These are phyloP conservation scores for Pogonophryne albipinna DNA, from an alignment of 2,797 vertebrate genomes.

Conservation along the genomic window DNA sequence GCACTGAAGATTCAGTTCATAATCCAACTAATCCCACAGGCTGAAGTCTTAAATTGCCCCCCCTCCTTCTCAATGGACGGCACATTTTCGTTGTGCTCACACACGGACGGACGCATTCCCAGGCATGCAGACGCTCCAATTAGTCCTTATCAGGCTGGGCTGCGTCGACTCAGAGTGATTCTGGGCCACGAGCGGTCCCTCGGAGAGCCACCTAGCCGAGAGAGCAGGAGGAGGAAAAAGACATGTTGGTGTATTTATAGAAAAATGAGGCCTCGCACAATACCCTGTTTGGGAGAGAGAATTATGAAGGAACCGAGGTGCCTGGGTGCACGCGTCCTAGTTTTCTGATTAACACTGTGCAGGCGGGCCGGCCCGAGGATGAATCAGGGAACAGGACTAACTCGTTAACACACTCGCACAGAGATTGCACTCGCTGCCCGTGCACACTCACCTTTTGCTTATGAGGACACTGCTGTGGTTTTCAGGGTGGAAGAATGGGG, in stretches of 20 bases:
- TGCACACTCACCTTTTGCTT: slow-evolving; percentile 71
- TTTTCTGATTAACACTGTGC: slow-evolving; percentile 86
- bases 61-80: slow-evolving; percentile 69
- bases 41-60: slow-evolving; percentile 80
- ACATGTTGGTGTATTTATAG: slow-evolving; percentile 86
- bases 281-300: slow-evolving; percentile 87
- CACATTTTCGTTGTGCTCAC: slow-evolving; percentile 43
- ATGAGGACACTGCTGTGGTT: slow-evolving; percentile 62
- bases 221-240: slow-evolving; percentile 83
- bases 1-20: slow-evolving; percentile 76
- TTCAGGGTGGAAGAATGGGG: slow-evolving; percentile 62
- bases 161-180: slow-evolving; percentile 80
- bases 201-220: slow-evolving; percentile 84
- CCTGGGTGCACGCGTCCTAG: slow-evolving; percentile 85
- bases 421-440: slow-evolving; percentile 65
- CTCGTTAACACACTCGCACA: slow-evolving; percentile 73
- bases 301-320: slow-evolving; percentile 87
- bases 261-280: slow-evolving; percentile 89
- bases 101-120: slow-evolving; percentile 54
- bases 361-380: slow-evolving; percentile 78
- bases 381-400: slow-evolving; percentile 79
- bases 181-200: slow-evolving; percentile 88
- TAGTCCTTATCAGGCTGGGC: slow-evolving; percentile 79
- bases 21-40: slow-evolving; percentile 86
- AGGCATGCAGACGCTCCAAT: slow-evolving; percentile 81